Base-by-base conservation (phyloP, 2,113 vertebrate genomes). In the Alouatta palliata region DNA sequence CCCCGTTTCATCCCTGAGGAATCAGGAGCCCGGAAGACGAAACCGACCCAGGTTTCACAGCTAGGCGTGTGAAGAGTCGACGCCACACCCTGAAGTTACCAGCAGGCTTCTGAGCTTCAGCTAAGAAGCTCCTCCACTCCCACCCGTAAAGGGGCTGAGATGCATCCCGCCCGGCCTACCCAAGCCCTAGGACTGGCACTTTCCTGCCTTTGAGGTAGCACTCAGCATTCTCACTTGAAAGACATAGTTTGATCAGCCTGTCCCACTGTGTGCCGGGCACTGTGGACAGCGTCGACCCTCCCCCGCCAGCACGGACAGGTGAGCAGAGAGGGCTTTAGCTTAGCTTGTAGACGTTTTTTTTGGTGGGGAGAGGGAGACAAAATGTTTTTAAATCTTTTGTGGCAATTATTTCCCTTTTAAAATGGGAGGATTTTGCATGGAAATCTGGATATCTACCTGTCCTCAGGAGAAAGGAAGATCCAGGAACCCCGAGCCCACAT, bases 1-100 rank as follows among this genome's bases (percentile, higher is more conserved):
- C 32, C 17, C 43, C 30, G 0, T 37, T 14, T 47, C 37, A 8
- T 40, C 56, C 2, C 6, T 30, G n/a, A 37, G 56, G 56, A 37
- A 43, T 8, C 2, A 0, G 27, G 13, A 10, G 9, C 37, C 30
- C n/a, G 2, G n/a, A 64, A 45, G 20, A 8, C 1, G 0, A 14
- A 16, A 17, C 35, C 7, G 23, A 54, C 37, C 9, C 0, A 23
- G 32, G 54, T 37, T 40, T 54, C 20, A 35, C 16, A 19, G 45
- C 5, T 35, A n/a, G 52, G 11, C 6, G 30, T 32, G 61, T 6
- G 8, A 49, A 47, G 47, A 25, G 47, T 40, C 10, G 2, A 9
- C 30, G 17, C 35, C 27, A 25, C 6, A 1, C 43, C 30, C 37
- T 12, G 1, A 21, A 6, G 7, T 23, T 1, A 45, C 11, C 5